Conservation (phyloP, 1,140 invertebrate species). For the Aleiodes sp. region DNA sequence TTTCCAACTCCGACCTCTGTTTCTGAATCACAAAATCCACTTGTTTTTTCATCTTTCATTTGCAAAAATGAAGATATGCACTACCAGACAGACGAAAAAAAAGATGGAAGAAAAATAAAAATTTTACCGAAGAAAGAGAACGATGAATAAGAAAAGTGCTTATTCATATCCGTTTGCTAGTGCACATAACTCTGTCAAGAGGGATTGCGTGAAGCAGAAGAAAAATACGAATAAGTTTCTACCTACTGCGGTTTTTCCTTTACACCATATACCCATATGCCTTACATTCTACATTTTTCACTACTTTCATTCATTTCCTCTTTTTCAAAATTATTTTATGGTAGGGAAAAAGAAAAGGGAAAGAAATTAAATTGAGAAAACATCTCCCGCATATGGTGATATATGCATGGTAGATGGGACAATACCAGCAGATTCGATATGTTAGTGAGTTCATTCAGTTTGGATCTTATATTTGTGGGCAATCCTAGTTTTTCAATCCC, state of each 20-base stretch:
- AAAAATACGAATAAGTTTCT: background rate
- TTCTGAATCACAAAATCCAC: background rate
- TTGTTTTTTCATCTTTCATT: no score
- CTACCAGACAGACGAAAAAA: background rate
- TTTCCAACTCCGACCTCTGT: no score
- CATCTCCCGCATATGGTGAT: no score
- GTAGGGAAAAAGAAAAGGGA: no score
- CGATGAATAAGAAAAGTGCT: constrained; percentile 35
- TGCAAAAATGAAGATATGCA: no score
- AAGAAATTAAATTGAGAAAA: no score
- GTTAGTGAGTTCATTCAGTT: constrained; percentile 2
- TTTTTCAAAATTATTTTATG: no score
- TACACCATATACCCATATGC: no score
- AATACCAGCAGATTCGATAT: no score
- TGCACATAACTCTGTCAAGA: constrained; percentile 5
- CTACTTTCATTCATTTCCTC: background rate
- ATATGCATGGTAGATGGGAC: no score
- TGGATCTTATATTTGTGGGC: no score
- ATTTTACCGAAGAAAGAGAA: constrained; percentile 26
- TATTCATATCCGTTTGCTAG: constrained; percentile 36
- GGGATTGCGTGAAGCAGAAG: constrained; percentile 2
- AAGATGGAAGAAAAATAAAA: constrained; percentile 23
- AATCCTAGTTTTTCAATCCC: no score
- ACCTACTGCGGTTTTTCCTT: background rate
- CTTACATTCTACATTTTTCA: background rate